These are phyloP conservation scores for Balearica regulorum DNA, from an alignment of 2,797 vertebrate genomes.

Conservation along the genomic window DNA sequence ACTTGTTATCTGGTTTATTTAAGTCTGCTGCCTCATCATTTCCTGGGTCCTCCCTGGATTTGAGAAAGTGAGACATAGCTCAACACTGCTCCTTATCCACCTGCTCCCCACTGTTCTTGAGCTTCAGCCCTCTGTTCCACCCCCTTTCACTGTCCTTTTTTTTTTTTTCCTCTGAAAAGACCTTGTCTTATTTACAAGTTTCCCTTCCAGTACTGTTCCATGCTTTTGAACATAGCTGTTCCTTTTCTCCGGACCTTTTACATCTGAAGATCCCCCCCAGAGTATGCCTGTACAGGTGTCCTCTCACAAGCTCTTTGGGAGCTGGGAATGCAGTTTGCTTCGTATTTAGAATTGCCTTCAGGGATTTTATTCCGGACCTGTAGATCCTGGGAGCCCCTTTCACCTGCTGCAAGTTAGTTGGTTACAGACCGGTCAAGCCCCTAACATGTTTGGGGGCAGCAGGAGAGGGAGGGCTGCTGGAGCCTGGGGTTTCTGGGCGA, in stretches of 20 bases:
- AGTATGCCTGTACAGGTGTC: background rate
- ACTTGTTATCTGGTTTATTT: background rate
- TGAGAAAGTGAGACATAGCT: background rate
- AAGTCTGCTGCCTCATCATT: background rate
- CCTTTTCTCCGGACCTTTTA: background rate
- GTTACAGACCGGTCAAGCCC: background rate
- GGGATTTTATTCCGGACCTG: background rate
- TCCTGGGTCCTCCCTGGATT: background rate
- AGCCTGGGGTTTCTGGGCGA: background rate
- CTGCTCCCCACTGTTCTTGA: background rate
- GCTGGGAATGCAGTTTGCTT: background rate
- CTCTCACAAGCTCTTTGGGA: background rate
- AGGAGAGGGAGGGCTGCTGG: background rate
- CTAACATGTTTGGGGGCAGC: rapidly evolving
- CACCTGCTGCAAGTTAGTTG: too few species aligned
- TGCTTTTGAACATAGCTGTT: background rate
- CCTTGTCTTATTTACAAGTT: background rate
- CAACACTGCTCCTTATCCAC: background rate
- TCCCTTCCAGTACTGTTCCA: background rate
- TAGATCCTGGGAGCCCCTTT: background rate
- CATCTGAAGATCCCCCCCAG: background rate
- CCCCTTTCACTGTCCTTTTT: background rate
- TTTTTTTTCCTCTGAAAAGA: background rate
- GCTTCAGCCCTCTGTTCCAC: background rate
- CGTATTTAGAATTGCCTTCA: background rate